Percentiles rank a stretch among this genome's conserved stretches.
Conservation (phyloP, 2,113 vertebrate species). For the Amia ocellicauda region DNA sequence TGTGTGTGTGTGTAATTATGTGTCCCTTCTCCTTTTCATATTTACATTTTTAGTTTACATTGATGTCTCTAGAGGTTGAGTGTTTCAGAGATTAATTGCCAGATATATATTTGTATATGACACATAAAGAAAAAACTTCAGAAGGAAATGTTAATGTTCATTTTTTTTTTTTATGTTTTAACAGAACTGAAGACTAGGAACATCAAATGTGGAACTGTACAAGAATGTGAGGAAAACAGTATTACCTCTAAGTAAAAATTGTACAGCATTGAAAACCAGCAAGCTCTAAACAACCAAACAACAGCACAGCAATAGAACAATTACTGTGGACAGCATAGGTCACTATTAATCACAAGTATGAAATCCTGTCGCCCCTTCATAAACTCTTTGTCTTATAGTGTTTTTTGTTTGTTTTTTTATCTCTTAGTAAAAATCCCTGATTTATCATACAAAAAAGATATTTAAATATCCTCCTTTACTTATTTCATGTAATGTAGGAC, state of each 20-base stretch:
- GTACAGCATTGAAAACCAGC: conserved; percentile 59
- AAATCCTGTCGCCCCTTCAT: conserved; percentile 53
- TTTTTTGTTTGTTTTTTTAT: not conserved
- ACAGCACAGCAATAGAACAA: conserved; percentile 57
- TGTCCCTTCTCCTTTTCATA: no score
- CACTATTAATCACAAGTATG: conserved; percentile 42
- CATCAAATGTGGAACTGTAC: conserved; percentile 66
- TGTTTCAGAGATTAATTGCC: no score
- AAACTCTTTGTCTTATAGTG: conserved; percentile 50
- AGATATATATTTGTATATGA: not conserved
- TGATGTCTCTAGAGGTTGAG: no score
- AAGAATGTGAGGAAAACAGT: conserved; percentile 60
- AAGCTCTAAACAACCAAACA: conserved; percentile 40
- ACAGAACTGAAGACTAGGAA: conserved; percentile 65
- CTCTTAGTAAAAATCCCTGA: conserved; percentile 27
- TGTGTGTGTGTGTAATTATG: no score
- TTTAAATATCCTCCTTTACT: not conserved
- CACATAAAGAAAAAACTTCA: conserved; percentile 8
- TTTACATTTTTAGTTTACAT: no score
- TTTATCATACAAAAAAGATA: conserved; percentile 17
- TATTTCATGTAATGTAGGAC: conserved; percentile 6
- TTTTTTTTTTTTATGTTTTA: conserved; percentile 63
- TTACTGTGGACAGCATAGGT: conserved; percentile 53
- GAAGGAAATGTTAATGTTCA: conserved; percentile 25
- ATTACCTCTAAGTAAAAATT: conserved; percentile 61